A percentile compares a stretch with the other conserved stretches of the same genome.
phyloP scores from a whole-genome alignment of 2,113 vertebrate genomes.

The Parotia lawesii region DNA sequence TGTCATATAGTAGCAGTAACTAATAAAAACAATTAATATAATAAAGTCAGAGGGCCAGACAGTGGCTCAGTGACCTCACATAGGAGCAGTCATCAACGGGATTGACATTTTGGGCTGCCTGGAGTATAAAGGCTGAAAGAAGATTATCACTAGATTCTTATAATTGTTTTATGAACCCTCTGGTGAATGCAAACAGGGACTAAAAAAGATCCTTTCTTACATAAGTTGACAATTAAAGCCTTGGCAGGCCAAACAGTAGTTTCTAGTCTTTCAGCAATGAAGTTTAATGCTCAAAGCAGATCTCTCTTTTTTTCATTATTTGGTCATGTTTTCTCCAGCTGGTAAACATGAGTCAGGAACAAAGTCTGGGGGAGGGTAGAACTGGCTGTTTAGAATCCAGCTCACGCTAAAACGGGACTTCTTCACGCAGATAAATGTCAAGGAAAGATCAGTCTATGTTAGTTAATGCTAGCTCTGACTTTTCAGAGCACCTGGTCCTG shows the following conservation, averaged over 20 bases:
- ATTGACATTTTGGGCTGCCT: conserved; percentile 51
- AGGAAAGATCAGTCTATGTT: not conserved
- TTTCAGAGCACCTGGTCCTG: not conserved
- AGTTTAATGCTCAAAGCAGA: conserved; percentile 59
- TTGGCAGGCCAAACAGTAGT: conserved; percentile 66
- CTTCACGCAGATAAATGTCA: not conserved
- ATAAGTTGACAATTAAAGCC: conserved; percentile 52
- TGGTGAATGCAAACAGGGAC: conserved; percentile 65
- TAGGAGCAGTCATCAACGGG: not conserved
- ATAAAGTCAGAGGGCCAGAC: conserved; percentile 6
- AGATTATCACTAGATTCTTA: conserved; percentile 67
- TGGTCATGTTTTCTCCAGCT: conserved; percentile 49
- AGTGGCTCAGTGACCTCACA: not conserved
- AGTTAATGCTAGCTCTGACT: not conserved
- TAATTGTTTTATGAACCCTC: conserved; percentile 67
- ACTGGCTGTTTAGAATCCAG: not conserved
- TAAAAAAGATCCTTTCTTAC: conserved; percentile 54
- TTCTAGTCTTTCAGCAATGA: conserved; percentile 64
- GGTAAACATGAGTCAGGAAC: conserved; percentile 42
- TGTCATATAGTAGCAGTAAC: conserved; percentile 10
- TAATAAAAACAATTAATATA: conserved; percentile 54
- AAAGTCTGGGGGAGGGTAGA: not conserved
- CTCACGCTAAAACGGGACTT: not conserved
- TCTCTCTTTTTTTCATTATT: not conserved
- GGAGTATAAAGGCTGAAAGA: conserved; percentile 61